Base-by-base conservation (phyloP, 2,888 invertebrate species). In the Amiota communis region DNA sequence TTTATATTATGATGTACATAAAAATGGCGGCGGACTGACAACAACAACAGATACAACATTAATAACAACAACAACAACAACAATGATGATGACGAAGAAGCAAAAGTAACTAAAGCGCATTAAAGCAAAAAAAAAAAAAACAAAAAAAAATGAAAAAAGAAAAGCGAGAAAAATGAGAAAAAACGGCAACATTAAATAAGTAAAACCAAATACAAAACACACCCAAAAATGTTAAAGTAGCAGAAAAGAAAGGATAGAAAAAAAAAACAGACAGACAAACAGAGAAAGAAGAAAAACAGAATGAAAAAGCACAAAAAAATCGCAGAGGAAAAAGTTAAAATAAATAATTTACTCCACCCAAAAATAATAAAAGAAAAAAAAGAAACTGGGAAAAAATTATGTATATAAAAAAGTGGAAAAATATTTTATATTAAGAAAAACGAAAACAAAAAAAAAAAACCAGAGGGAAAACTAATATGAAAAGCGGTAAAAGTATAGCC, bases 1-100 rank as follows among this genome's bases (percentile, higher is more conserved):
- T 36, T 36, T 36, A 6, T 36, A 65, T 74, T 71, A 77, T 73
- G 74, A 75, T 72, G 75, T 68, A 80, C 75, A 79, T 71, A 80
- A 83, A 82, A 80, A 81, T 84, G 84, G 84, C 81, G 81, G 68
- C 79, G 48, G 20, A 69, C 69, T 56, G 46, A 36, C 53, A 56
- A 17, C 36, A 56, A 53, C 23, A 36, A 36, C 13, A 23, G 12
- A n/a, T n/a, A n/a, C n/a, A n/a, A n/a, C n/a, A n/a, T n/a, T 12
- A 11, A 15, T 6, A 51, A 51, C 51, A 12, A 48, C n/a, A 64
- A 46, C 61, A 51, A 65, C 15, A 70, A 13, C 74, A 69, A 46
- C 69, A 56, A 64, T 36, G 17, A 59, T 36, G 36, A 36, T 36
- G 11, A 68, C 53, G 46, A 48, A 73, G 61, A 46, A 72, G 72